Base-by-base conservation (phyloP, 2,113 vertebrate genomes). In the Gambusia holbrooki region DNA sequence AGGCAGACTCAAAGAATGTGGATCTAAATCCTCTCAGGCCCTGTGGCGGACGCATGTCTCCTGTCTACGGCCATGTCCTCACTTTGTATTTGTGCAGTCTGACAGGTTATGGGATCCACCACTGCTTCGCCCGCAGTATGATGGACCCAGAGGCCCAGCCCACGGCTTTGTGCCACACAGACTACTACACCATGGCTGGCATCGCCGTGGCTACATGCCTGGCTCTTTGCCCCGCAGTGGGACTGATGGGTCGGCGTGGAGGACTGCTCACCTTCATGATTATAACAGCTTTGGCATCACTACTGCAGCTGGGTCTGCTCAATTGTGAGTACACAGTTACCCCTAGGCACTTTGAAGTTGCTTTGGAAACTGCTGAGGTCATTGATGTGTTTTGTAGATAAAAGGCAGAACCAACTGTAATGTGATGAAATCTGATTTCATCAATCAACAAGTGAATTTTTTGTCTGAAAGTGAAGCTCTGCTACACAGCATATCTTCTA, bases 221-320 rank as follows among this genome's bases (percentile, higher is more conserved):
- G 90, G 96, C 97, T 5, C 93, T 99, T 87, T 98, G 96, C 72
- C 94, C 96, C 0, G 96, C 96, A 1, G 98, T 99, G 1, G 93
- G 95, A 2, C 87, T 96, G 42, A 95, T 99, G 82, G 98, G 98
- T 5, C 94, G 98, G 62, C 94, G 97, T 58, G 98, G 97, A 3
- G 97, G 97, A 2, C 94, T 99, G 71, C 95, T 99, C 73, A 95
- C 97, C 73, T 98, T 99, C 93, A 98, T 98, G 97, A 99, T 99
- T 80, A 94, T 99, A 30, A 99, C 98, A 0, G 98, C 97, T 4
- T 91, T 99, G 84, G 98, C 97, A 2, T 98, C 97, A 0, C 96
- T 99, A 22, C 94, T 99, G 32, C 97, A 98, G 92, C 95, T 99
- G 5, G 98, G 98, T 45, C 93, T 99, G 68, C 96, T 99, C 69